These are phyloP conservation scores for Myotis daubentonii DNA, from an alignment of 2,797 vertebrate species.

Conservation along the genomic window DNA sequence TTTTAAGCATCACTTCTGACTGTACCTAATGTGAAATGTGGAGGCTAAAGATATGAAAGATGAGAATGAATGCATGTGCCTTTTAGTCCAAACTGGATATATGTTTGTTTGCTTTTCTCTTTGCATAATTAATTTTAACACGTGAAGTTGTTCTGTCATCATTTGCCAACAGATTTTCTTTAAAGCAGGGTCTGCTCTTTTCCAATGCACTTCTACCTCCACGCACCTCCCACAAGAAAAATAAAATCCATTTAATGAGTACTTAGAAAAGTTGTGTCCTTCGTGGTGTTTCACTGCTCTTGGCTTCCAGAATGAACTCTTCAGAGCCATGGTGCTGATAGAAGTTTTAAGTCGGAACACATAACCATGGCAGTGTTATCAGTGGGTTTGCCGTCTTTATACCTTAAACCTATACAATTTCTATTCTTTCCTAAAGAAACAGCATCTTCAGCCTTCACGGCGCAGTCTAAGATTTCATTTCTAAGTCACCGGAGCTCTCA, in stretches of 20 bases:
- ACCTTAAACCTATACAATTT: constrained; percentile 24
- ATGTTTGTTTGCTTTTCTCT: not conserved
- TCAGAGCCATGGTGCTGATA: not conserved
- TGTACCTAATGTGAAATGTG: not conserved
- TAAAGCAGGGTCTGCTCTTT: not conserved
- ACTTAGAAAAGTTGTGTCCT: not conserved
- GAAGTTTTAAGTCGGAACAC: constrained; percentile 47
- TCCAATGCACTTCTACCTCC: not conserved
- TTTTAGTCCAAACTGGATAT: not conserved
- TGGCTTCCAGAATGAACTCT: constrained; percentile 15
- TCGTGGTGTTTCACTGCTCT: not conserved
- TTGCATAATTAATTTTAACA: not conserved
- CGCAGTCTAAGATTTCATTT: constrained; percentile 60
- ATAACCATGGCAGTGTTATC: constrained; percentile 7
- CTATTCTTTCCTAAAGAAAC: constrained; percentile 6
- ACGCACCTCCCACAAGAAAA: not conserved
- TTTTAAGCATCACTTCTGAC: not conserved
- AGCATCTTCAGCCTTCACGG: constrained; percentile 45
- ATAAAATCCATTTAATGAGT: constrained; percentile 15
- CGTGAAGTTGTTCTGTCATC: not conserved
- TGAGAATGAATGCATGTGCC: not conserved
- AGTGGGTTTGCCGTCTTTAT: not conserved
- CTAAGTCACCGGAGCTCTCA: constrained; percentile 43
- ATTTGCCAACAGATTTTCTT: constrained; percentile 4
- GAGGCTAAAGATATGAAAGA: not conserved